Conservation (phyloP, 1,140 invertebrate genomes). For the Trachymyrmex septentrionalis region DNA sequence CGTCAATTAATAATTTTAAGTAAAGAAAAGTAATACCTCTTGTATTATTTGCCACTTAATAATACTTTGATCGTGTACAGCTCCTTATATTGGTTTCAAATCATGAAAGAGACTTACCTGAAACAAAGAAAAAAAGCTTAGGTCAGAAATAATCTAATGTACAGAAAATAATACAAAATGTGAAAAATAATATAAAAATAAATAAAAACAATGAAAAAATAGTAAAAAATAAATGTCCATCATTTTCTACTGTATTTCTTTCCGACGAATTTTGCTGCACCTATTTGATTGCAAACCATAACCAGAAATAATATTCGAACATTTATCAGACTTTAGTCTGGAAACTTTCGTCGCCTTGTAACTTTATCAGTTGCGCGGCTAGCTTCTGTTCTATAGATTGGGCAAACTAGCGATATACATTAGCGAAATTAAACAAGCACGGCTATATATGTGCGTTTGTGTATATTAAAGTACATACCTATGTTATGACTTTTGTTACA, state of each 20-base stretch:
- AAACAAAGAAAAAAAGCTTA: slow-evolving; percentile 24
- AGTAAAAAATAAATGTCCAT: not conserved
- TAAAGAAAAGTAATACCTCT: slow-evolving; percentile 19
- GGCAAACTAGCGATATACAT: slow-evolving; percentile 60
- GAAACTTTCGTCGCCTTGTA: slow-evolving; percentile 1
- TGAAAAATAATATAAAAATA: not conserved
- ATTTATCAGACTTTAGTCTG: slow-evolving; percentile 61
- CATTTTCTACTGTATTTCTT: slow-evolving; percentile 28
- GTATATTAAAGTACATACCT: not conserved
- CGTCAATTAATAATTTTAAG: not conserved
- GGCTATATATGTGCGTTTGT: not conserved
- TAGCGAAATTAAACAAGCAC: slow-evolving; percentile 65
- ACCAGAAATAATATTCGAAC: slow-evolving; percentile 50
- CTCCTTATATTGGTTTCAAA: not conserved
- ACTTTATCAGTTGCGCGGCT: slow-evolving; percentile 46
- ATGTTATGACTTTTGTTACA: slow-evolving; percentile 30
- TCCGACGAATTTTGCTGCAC: slow-evolving; percentile 18
- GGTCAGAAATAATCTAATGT: not conserved
- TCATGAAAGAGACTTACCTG: not conserved
- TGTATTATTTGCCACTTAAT: not conserved
- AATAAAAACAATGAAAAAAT: not conserved
- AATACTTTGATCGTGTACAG: not conserved
- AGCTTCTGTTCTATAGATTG: slow-evolving; percentile 43
- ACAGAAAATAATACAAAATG: not conserved
- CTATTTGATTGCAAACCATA: slow-evolving; percentile 41